Evolutionary conservation across 1,140 invertebrate genomes (phyloP), one percentile per base, ranked within the genome.

Genomic region (Pseudachorutes palmiensis): DNA sequence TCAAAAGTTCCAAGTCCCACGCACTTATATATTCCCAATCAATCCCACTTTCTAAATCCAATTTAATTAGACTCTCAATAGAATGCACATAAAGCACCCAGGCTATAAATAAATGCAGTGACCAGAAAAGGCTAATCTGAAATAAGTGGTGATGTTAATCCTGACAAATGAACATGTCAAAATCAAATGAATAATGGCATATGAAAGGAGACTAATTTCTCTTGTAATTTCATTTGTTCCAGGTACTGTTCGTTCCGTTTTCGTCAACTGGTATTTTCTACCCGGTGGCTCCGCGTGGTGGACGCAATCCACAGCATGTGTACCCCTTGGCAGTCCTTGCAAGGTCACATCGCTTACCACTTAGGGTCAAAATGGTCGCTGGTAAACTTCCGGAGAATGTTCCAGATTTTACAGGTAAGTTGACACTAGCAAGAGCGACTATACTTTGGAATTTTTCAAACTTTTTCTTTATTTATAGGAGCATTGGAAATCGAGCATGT

Each of bases 211-310:
- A n/a, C n/a, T n/a, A n/a, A 12, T 45, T 45, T 45, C 36, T 45
- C 36, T 69, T 62, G 28, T 30, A 41, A 41, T 41, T 67, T 61
- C 55, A 24, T 66, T 16, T 64, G n/a, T 65, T 69, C 2, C 73
- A 78, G 77, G 72, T 76, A 9, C 65, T 79, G 22, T 79, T 77
- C 68, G 68, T 79, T 19, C 77, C 78, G 14, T 76, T 79, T 67
- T 72, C 73, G 26, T 74, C 75, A 16, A 72, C 74, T 49, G 78
- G 78, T 22, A 72, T 76, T 24, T 79, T 79, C 68, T 79, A 79
- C 62, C 75, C 75, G 19, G 76, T 78, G 30, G 75, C 77, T n/a
- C 74, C 74, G 14, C 72, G 75, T 9, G 67, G 70, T 28, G 73
- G 72, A 36, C 68, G 76, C 62, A 75, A 76, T 55, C 68, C 74